Base-by-base conservation (phyloP, 92 coral and sea anemone species). In the Actinostola sp. region DNA sequence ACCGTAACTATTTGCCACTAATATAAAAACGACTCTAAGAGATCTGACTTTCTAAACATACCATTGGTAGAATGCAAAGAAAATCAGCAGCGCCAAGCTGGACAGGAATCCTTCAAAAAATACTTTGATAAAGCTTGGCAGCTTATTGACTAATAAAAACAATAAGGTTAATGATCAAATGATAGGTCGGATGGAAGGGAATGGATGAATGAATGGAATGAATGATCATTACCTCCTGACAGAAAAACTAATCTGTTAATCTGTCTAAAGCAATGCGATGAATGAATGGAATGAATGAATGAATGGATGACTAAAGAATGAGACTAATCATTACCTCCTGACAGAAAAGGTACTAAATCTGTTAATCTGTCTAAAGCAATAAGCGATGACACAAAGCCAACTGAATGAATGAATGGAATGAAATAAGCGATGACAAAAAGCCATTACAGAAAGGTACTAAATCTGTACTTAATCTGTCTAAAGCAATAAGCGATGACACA, bases 1-100 rank as follows among this genome's bases (percentile, higher is more conserved):
- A n/a, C n/a, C n/a, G n/a, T n/a, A n/a, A n/a, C n/a, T n/a, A n/a
- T n/a, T n/a, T n/a, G n/a, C n/a, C n/a, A n/a, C n/a, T n/a, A n/a
- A n/a, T n/a, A n/a, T n/a, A n/a, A n/a, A n/a, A n/a, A n/a, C n/a
- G n/a, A n/a, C n/a, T n/a, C n/a, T n/a, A n/a, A n/a, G n/a, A n/a
- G n/a, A n/a, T n/a, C n/a, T 46, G 3, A 6, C 2, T 16, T 4
- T 3, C 23, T 6, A 16, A 10, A 88, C 97, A 48, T 83, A 95
- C 99, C 92, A 82, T 67, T 29, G 99, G 99, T 32, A 95, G 67
- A 51, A 95, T 70, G 93, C 92, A 70, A 88, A 95, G 75, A 95
- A 95, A 44, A 89, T 58, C 84, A 85, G 81, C 72, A 80, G 58
- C 0, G 72, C 81, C 59, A 95, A 76, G 68, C 91, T 89, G 26